phyloP scores from a whole-genome alignment of 1,140 invertebrate species.

The Drosophila lini region DNA sequence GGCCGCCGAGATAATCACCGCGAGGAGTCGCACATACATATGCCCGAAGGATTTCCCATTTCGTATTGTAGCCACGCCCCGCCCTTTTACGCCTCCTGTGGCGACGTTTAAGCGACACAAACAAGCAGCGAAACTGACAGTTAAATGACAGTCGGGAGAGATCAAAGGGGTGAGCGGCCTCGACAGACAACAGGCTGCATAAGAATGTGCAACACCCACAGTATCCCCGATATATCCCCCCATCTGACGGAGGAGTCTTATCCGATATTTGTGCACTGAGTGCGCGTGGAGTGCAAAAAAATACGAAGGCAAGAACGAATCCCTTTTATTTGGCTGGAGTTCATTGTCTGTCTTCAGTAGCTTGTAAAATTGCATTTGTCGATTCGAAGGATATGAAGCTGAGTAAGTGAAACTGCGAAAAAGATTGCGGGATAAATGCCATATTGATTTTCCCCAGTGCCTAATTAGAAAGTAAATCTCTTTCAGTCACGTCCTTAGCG shows the following conservation, averaged over 20 bases:
- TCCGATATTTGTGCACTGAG: conserved; percentile 46
- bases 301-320: neutral
- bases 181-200: conserved; percentile 50
- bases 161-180: conserved; percentile 29
- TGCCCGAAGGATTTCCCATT: conserved; percentile 26
- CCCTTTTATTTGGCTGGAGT: conserved; percentile 36
- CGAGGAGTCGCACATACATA: conserved; percentile 18
- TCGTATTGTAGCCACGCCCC: conserved; percentile 28
- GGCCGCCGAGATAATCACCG: conserved; percentile 36
- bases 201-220: conserved; percentile 42
- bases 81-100: conserved; percentile 26
- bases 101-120: conserved; percentile 72
- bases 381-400: conserved; percentile 40
- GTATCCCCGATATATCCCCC: neutral
- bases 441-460: conserved; percentile 44
- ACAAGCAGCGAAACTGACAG: conserved; percentile 66
- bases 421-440: conserved; percentile 7
- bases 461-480: conserved; percentile 51
- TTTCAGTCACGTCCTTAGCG: conserved; percentile 53
- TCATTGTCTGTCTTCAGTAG: conserved; percentile 53
- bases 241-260: conserved; percentile 18
- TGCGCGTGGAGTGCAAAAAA: conserved; percentile 4
- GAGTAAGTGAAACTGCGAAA: conserved; percentile 21
- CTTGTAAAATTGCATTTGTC: conserved; percentile 61
- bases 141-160: conserved; percentile 63